A percentile compares a stretch with the other conserved stretches of the same genome.
Evolutionary conservation across 2,113 vertebrate species (phyloP).

Genomic region (Coptodon rendalli): DNA sequence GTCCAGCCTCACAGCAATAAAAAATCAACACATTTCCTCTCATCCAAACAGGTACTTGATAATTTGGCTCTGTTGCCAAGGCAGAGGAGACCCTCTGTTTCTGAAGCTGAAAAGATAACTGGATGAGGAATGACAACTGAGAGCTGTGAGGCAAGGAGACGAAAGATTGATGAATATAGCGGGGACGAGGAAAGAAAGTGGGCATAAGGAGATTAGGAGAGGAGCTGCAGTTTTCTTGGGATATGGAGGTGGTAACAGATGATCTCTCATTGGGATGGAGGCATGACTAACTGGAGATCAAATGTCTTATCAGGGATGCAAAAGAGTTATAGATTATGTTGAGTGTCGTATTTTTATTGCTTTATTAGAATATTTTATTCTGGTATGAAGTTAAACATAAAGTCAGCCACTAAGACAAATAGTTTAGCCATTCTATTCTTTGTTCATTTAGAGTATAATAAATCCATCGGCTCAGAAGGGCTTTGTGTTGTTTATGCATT

Average conservation of each 20-base stretch:
- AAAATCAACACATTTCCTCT: constrained; percentile 45
- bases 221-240: not conserved
- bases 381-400: not conserved
- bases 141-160: not conserved
- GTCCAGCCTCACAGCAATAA: constrained; percentile 2
- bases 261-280: not conserved
- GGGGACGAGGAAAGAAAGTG: not conserved
- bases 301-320: not conserved
- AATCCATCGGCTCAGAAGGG: not conserved
- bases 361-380: not conserved
- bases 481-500: constrained; percentile 3
- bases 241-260: constrained; percentile 12
- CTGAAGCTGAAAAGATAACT: constrained; percentile 4
- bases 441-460: not conserved
- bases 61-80: constrained; percentile 62
- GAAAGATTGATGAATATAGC: not conserved
- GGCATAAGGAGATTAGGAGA: not conserved
- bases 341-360: not conserved
- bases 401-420: not conserved
- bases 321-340: not conserved
- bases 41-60: constrained; percentile 45
- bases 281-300: constrained; percentile 10
- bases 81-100: constrained; percentile 38
- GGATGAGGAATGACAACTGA: constrained; percentile 14
- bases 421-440: not conserved